These are phyloP conservation scores for Bruchidius siliquastri DNA, from an alignment of 2,888 invertebrate species.

Conservation along the genomic window DNA sequence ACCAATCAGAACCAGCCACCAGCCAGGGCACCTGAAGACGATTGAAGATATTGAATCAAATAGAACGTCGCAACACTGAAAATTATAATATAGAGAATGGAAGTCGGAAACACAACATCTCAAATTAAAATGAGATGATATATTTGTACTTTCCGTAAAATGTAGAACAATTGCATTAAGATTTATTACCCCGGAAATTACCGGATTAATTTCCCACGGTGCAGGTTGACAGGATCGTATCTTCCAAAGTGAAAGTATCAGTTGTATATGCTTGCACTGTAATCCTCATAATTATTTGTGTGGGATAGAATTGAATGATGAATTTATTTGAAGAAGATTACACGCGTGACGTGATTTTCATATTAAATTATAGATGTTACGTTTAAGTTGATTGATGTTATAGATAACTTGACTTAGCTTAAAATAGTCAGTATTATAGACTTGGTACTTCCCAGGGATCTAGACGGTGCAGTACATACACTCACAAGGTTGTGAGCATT, in stretches of 20 bases:
- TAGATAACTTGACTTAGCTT: too few species aligned
- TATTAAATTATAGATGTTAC: neutral
- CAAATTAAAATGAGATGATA: too few species aligned
- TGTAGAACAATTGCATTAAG: neutral
- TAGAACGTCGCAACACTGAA: too few species aligned
- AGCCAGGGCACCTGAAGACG: too few species aligned
- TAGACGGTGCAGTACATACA: too few species aligned
- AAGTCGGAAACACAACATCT: too few species aligned
- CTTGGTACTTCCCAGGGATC: too few species aligned
- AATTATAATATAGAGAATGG: too few species aligned
- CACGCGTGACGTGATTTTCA: neutral
- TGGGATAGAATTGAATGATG: neutral
- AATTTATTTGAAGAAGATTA: neutral
- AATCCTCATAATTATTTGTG: neutral
- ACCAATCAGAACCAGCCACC: too few species aligned
- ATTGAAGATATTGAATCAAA: too few species aligned
- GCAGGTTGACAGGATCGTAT: neutral
- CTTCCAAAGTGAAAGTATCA: neutral
- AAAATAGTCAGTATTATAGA: too few species aligned
- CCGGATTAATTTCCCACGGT: neutral
- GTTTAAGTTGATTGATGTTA: neutral
- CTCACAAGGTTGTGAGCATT: too few species aligned
- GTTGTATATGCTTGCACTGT: neutral
- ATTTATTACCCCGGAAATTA: neutral
- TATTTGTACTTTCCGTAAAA: neutral